phyloP scores from a whole-genome alignment of 2,113 vertebrate genomes.

The Rhagologus leucostigma region DNA sequence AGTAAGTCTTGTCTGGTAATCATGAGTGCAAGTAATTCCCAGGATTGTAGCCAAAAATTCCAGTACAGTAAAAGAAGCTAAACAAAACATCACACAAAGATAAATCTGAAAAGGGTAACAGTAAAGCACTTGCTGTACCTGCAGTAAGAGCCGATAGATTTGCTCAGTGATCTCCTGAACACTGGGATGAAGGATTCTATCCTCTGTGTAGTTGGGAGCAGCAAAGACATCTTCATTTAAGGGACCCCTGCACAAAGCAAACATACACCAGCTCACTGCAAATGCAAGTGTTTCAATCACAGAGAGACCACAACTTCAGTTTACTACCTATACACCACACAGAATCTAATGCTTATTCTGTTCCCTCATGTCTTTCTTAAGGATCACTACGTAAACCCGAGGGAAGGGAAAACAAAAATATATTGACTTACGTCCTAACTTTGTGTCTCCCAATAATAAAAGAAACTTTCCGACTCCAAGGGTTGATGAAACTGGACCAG shows the following conservation, averaged over 20 bases:
- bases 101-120: not conserved
- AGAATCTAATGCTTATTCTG: not conserved
- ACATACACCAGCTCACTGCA: not conserved
- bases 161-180: slow-evolving; percentile 90
- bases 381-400: not conserved
- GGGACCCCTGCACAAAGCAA: slow-evolving; percentile 79
- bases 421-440: slow-evolving; percentile 88
- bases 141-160: slow-evolving; percentile 88
- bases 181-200: slow-evolving; percentile 77
- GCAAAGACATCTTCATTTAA: slow-evolving; percentile 93
- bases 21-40: not conserved
- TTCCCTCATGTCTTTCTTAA: not conserved
- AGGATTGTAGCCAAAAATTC: not conserved
- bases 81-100: not conserved
- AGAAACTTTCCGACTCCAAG: slow-evolving; percentile 93
- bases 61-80: not conserved
- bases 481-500: slow-evolving; percentile 97
- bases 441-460: slow-evolving; percentile 95
- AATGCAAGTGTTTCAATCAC: not conserved
- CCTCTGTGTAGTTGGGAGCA: slow-evolving; percentile 67
- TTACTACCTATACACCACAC: not conserved
- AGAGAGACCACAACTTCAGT: not conserved
- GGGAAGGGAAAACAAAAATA: not conserved
- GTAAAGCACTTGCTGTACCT: slow-evolving; percentile 71
- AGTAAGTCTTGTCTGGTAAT: not conserved